phyloP scores from a whole-genome alignment of 2,113 vertebrate genomes.

The Hemiprocne comata region DNA sequence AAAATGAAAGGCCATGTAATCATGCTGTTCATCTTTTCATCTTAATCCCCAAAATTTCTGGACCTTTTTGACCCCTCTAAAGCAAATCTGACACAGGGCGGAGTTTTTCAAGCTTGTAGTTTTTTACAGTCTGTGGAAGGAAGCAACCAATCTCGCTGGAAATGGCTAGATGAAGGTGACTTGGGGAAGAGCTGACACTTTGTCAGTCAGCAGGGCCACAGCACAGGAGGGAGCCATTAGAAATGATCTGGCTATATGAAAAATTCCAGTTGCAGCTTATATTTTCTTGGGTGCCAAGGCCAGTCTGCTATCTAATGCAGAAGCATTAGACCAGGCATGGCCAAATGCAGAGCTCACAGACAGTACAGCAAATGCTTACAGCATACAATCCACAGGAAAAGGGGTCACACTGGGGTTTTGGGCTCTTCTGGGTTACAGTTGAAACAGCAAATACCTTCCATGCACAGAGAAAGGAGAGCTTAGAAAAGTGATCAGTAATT shows the following conservation, averaged over 20 bases:
- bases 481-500: slow-evolving; percentile 9
- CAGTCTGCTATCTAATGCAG: background rate
- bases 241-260: background rate
- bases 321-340: background rate
- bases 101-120: background rate
- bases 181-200: background rate
- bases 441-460: background rate
- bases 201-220: accelerated
- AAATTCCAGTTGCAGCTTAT: background rate
- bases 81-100: background rate
- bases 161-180: background rate
- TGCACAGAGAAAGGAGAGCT: background rate
- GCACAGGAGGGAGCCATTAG: background rate
- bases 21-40: background rate
- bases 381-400: background rate
- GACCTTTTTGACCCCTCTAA: background rate
- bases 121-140: background rate
- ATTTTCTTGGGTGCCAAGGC: background rate
- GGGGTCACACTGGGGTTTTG: accelerated
- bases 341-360: background rate
- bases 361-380: background rate
- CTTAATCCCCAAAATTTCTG: background rate
- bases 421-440: background rate
- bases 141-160: background rate
- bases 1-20: background rate